These are phyloP conservation scores for Syrmaticus mikado DNA, from an alignment of 2,113 vertebrate genomes.

Conservation along the genomic window DNA sequence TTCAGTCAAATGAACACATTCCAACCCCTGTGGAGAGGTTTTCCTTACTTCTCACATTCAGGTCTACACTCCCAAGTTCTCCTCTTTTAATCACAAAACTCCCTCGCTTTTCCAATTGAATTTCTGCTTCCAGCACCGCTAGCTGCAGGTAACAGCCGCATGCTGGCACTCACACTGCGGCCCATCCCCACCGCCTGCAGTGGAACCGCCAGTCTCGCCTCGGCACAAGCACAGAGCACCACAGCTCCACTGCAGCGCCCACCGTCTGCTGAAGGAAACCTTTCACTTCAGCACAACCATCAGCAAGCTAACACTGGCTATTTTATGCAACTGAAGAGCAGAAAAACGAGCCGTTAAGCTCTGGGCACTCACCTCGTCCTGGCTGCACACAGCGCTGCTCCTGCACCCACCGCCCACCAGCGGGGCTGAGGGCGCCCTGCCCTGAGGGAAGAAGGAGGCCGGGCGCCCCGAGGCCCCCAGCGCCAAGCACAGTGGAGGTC, in stretches of 20 bases:
- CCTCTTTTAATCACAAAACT: background rate
- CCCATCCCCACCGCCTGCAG: background rate
- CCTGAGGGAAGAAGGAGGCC: background rate
- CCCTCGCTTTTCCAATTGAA: background rate
- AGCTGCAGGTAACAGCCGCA: rapidly evolving
- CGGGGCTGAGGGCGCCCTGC: background rate
- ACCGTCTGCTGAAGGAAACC: too few relatives aligned
- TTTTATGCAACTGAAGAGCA: rapidly evolving
- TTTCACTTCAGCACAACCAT: background rate
- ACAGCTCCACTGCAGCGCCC: rapidly evolving
- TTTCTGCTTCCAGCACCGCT: background rate
- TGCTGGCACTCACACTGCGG: rapidly evolving
- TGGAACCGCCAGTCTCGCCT: rapidly evolving
- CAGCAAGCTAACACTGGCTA: rapidly evolving
- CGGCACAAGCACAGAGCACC: rapidly evolving
- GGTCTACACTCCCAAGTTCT: background rate
- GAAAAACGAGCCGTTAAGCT: rapidly evolving
- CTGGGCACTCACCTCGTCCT: rapidly evolving
- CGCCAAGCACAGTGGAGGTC: rapidly evolving
- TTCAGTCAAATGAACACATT: background rate
- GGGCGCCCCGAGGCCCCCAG: background rate
- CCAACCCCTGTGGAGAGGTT: background rate
- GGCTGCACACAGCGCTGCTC: background rate
- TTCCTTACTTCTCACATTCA: background rate
- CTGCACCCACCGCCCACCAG: background rate